Evolutionary conservation across 1,140 invertebrate species (phyloP).

Genomic region (Doryteuthis pealeii): DNA sequence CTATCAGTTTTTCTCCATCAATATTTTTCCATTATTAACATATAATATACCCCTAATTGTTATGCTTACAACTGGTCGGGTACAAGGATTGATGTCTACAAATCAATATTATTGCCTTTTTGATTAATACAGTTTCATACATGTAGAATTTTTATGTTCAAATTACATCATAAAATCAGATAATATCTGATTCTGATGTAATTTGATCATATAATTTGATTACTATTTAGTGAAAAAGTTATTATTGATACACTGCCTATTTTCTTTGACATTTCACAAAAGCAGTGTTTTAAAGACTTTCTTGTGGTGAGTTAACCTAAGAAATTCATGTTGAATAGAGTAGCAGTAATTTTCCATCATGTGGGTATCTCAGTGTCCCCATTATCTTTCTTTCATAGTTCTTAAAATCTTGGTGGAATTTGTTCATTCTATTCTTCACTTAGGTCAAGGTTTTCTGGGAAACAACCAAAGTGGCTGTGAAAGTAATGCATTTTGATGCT

Average conservation of each 20-base stretch:
- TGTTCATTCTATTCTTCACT: neutral
- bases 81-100: too few species aligned
- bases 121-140: neutral
- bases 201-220: neutral
- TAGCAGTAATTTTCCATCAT: neutral
- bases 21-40: too few species aligned
- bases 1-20: too few species aligned
- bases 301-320: neutral
- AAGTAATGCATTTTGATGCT: too few species aligned
- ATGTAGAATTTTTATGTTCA: neutral
- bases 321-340: neutral
- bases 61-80: too few species aligned
- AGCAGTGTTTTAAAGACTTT: neutral
- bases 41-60: too few species aligned
- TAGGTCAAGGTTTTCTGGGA: neutral
- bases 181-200: neutral
- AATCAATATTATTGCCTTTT: neutral
- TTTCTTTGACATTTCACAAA: neutral
- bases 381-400: neutral
- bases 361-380: neutral
- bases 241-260: neutral
- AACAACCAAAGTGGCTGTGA: neutral
- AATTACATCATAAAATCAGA: too few species aligned
- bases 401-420: neutral
- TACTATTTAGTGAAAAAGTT: neutral